Evolutionary conservation across 2,888 invertebrate species (phyloP).

Genomic region (Mayetiola destructor): DNA sequence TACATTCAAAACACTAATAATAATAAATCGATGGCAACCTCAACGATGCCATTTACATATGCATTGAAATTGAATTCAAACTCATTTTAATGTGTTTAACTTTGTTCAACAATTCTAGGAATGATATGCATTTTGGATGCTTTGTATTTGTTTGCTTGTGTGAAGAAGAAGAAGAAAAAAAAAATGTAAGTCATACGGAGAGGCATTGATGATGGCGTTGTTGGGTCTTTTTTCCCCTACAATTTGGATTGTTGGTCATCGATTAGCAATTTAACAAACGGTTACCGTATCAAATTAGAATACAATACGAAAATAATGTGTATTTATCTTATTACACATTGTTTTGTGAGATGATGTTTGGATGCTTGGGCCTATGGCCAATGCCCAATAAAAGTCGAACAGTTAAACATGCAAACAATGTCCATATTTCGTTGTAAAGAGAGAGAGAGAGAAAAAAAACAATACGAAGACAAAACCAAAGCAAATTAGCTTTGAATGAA

Average conservation of each 20-base stretch:
- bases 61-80: too few relatives aligned
- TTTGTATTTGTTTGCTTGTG: not conserved
- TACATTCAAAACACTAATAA: not conserved
- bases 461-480: slow-evolving; percentile 5
- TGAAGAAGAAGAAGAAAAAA: not conserved
- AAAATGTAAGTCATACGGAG: not conserved
- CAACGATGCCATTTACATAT: slow-evolving; percentile 10
- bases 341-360: slow-evolving; percentile 12
- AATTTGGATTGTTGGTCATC: too few relatives aligned
- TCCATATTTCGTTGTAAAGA: too few relatives aligned
- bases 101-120: too few relatives aligned
- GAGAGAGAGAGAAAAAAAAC: too few relatives aligned
- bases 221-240: too few relatives aligned
- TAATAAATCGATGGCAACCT: slow-evolving; percentile 6
- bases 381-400: not conserved
- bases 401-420: not conserved
- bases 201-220: not conserved
- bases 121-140: too few relatives aligned
- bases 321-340: slow-evolving; percentile 11
- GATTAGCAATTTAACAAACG: too few relatives aligned
- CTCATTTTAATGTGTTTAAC: too few relatives aligned
- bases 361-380: too few relatives aligned
- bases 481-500: slow-evolving; percentile 12
- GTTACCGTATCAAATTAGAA: slow-evolving; percentile 15
- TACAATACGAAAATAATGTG: slow-evolving; percentile 15